A percentile compares a stretch with the other conserved stretches of the same genome.
These are phyloP conservation scores for Lophura swinhoii DNA, from an alignment of 2,797 vertebrate genomes.

Conservation along the genomic window DNA sequence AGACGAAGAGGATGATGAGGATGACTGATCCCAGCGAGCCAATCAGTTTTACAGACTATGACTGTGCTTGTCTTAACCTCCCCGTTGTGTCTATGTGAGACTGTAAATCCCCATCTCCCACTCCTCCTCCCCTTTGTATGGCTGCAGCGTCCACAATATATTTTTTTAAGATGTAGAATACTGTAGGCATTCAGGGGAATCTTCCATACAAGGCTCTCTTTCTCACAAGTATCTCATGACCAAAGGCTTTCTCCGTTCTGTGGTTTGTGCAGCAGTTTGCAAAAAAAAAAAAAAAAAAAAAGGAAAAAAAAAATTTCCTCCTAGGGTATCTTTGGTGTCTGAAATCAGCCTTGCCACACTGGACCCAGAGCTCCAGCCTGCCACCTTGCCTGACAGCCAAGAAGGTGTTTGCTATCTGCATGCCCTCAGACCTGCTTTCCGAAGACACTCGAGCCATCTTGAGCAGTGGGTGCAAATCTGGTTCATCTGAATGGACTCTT, in stretches of 20 bases:
- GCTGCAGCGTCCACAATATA: slow-evolving; percentile 75
- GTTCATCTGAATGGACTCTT: background rate
- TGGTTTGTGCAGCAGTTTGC: slow-evolving; percentile 64
- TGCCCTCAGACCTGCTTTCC: slow-evolving; percentile 2
- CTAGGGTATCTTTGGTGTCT: slow-evolving; percentile 43
- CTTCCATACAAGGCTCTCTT: slow-evolving; percentile 39
- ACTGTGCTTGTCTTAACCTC: slow-evolving; percentile 71
- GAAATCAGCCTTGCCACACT: slow-evolving; percentile 49
- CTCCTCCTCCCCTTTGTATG: slow-evolving; percentile 69
- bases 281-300: background rate
- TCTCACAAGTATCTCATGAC: slow-evolving; percentile 66
- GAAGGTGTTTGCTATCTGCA: background rate
- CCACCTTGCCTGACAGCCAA: background rate
- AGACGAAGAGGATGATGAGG: slow-evolving; percentile 67
- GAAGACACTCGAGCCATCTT: slow-evolving; percentile 15
- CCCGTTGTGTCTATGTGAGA: slow-evolving; percentile 71
- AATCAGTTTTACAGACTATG: slow-evolving; percentile 77
- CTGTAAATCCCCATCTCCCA: slow-evolving; percentile 65
- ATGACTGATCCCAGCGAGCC: slow-evolving; percentile 68
- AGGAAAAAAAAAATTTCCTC: background rate
- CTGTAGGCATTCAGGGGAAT: slow-evolving; percentile 55
- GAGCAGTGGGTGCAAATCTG: slow-evolving; percentile 12
- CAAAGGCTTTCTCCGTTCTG: slow-evolving; percentile 68
- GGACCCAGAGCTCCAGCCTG: slow-evolving; percentile 52
- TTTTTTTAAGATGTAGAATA: slow-evolving; percentile 77